phyloP scores from a whole-genome alignment of 2,888 invertebrate species.

The Dynastes maya region DNA sequence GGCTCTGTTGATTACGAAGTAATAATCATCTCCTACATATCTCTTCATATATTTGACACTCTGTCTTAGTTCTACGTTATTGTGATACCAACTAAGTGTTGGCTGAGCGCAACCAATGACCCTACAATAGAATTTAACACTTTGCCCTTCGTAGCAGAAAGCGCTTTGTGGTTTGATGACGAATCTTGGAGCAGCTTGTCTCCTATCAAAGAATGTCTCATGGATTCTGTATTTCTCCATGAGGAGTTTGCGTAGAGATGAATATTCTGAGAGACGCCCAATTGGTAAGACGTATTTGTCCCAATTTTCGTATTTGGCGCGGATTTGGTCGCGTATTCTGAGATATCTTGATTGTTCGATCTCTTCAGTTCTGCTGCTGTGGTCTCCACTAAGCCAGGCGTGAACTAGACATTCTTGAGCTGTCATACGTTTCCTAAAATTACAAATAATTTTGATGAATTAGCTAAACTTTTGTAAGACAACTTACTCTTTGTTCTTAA shows the following conservation, averaged over 20 bases:
- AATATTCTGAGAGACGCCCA: constrained; percentile 97
- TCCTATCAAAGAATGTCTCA: constrained; percentile 95
- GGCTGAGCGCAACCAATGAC: constrained; percentile 96
- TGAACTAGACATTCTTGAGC: constrained; percentile 98
- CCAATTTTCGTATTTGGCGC: constrained; percentile 87
- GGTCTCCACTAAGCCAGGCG: constrained; percentile 94
- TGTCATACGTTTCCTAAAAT: constrained; percentile 92
- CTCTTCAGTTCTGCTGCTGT: constrained; percentile 80
- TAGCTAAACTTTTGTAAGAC: background rate
- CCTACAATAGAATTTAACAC: constrained; percentile 97
- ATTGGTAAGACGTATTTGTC: constrained; percentile 92
- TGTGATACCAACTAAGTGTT: constrained; percentile 96
- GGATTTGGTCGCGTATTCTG: constrained; percentile 89
- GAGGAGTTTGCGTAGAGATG: constrained; percentile 94
- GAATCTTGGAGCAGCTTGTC: constrained; percentile 98
- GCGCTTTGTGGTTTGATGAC: constrained; percentile 97
- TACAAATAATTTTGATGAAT: background rate
- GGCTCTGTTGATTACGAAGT: constrained; percentile 97
- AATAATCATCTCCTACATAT: constrained; percentile 96
- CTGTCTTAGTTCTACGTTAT: constrained; percentile 93
- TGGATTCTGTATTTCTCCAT: constrained; percentile 97
- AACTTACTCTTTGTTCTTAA: constrained; percentile 93
- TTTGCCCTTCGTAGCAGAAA: constrained; percentile 97
- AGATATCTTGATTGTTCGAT: constrained; percentile 91
- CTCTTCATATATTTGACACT: constrained; percentile 99